Base-by-base conservation (phyloP, 2,113 vertebrate genomes). In the Centropus bengalensis region DNA sequence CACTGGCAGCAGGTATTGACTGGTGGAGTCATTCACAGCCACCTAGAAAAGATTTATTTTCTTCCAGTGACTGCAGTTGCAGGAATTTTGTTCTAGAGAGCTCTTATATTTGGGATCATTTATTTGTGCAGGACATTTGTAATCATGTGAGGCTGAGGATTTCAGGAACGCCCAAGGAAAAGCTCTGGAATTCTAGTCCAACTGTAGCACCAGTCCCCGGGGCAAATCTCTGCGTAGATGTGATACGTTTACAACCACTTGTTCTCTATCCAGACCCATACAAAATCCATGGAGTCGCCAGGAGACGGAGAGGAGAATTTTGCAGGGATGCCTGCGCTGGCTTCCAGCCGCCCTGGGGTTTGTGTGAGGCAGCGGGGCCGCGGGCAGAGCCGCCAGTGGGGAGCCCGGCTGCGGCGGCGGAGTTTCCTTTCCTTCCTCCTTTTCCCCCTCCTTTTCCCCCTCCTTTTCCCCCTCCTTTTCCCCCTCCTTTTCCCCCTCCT, bases 171-270 rank as follows among this genome's bases (percentile, higher is more conserved):
- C 63, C 44, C 40, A 4, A 20, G 44, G 67, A 81, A 63, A 14
- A 28, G 19, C 47, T 0, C 1, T 54, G 30, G 40, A 28, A 12
- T 21, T 88, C 84, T 10, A 44, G 33, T 2, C 5, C 12, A 36
- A 5, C 3, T 2, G 24, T 2, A 21, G n/a, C 27, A 6, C 10
- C 27, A 3, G 24, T 12, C 54, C 26, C 12, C 1, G 4, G 21
- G 45, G 45, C 32, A 91, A 5, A 26, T 9, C 44, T 30, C 33
- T 12, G 60, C 11, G 1, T 16, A 5, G 58, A 18, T 1, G 3
- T 45, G 44, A 16, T 32, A 30, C 38, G 0, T 32, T 81, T 42
- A 32, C 36, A 26, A 45, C 36, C 5, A 13, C 19, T 75, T 70
- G 2, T 5, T 32, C 33, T 81, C 8, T 30, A 0, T 30, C 66